Conservation (phyloP, 2,888 invertebrate genomes). For the Aspidiotus destructor region DNA sequence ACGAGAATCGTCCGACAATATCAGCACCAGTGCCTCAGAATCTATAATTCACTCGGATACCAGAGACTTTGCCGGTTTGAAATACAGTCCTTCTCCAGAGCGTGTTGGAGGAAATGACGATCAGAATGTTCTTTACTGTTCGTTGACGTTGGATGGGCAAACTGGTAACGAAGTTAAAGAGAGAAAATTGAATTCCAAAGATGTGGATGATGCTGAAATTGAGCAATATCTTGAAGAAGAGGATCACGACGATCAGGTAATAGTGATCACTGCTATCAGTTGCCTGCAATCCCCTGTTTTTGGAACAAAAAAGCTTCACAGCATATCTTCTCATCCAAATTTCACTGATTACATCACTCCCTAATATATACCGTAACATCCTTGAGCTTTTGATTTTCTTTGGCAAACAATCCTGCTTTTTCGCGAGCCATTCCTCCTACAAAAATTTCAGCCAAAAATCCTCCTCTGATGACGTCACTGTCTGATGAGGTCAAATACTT, state of each 20-base stretch:
- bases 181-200: not conserved
- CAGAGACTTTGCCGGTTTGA: not conserved
- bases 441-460: too few relatives aligned
- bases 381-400: too few relatives aligned
- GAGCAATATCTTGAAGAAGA: slow-evolving; percentile 3
- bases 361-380: too few relatives aligned
- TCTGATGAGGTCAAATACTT: too few relatives aligned
- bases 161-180: slow-evolving; percentile 17
- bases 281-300: too few relatives aligned
- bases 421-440: too few relatives aligned
- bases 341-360: too few relatives aligned
- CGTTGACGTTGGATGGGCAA: slow-evolving; percentile 15
- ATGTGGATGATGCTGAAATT: slow-evolving; percentile 6
- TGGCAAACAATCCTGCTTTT: too few relatives aligned
- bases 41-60: slow-evolving; percentile 8
- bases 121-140: slow-evolving; percentile 7
- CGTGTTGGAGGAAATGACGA: not conserved
- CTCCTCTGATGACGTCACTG: too few relatives aligned
- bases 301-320: too few relatives aligned
- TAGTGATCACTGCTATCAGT: not conserved
- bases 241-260: slow-evolving; percentile 21
- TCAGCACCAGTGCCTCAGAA: slow-evolving; percentile 29
- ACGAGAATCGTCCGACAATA: slow-evolving; percentile 26
- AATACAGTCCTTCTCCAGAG: slow-evolving; percentile 7
- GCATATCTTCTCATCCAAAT: too few relatives aligned